These are phyloP conservation scores for Caenorhabditis zanzibari DNA, from an alignment of 2,888 invertebrate species.

Conservation along the genomic window DNA sequence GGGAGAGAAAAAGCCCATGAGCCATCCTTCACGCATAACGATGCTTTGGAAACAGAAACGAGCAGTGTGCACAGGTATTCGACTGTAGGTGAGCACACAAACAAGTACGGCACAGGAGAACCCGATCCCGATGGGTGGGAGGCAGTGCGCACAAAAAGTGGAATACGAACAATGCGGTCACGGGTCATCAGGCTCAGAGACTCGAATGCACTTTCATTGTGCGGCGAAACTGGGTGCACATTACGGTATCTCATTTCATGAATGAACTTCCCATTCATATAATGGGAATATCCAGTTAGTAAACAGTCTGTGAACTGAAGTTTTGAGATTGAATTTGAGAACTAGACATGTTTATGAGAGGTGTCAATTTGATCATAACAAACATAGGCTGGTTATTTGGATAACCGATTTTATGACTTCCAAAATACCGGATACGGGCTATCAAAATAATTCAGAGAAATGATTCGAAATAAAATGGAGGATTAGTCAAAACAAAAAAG, in stretches of 20 bases:
- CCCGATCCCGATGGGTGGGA: conserved; percentile 29
- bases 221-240: conserved; percentile 22
- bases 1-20: neutral
- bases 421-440: neutral
- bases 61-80: conserved; percentile 42
- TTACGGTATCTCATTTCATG: conserved; percentile 52
- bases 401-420: neutral
- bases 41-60: conserved; percentile 11
- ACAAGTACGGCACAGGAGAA: conserved; percentile 51
- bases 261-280: neutral
- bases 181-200: conserved; percentile 36
- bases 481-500: conserved; percentile 43
- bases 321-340: neutral
- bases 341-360: neutral
- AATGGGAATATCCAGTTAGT: neutral
- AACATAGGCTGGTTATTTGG: neutral
- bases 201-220: conserved; percentile 6
- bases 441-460: too few species aligned
- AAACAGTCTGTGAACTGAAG: neutral
- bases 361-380: neutral
- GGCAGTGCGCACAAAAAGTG: conserved; percentile 24
- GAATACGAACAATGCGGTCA: conserved; percentile 50
- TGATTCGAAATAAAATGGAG: neutral
- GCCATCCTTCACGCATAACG: conserved; percentile 17
- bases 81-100: conserved; percentile 21